Percentiles rank a stretch among this genome's conserved stretches.
Conservation (phyloP, 2,113 vertebrate genomes). For the Tachuris rubrigastra region DNA sequence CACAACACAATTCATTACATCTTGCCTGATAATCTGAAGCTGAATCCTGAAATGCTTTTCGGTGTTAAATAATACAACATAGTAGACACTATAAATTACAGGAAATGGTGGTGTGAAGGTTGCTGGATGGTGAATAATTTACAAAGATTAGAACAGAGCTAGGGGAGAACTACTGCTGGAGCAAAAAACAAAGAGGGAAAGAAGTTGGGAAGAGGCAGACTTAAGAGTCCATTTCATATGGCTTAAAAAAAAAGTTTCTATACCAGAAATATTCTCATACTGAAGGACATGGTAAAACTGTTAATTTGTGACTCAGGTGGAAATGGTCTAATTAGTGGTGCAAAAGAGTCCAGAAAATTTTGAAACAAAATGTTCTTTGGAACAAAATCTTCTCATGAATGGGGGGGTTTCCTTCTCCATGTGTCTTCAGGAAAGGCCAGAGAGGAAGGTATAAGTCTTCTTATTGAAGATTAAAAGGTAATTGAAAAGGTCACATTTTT, state of each 20-base stretch:
- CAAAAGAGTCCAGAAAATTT: background rate
- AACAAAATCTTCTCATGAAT: background rate
- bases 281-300: background rate
- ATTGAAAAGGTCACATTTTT: background rate
- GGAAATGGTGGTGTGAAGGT: background rate
- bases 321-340: background rate
- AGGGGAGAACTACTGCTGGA: background rate
- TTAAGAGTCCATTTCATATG: background rate
- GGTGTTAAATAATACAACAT: constrained; percentile 55
- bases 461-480: too few species aligned
- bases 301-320: background rate
- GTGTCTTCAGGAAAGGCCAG: background rate
- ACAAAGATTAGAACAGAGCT: background rate
- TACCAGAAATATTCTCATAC: background rate
- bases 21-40: background rate
- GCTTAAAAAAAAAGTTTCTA: background rate
- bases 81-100: constrained; percentile 38
- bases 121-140: constrained; percentile 43
- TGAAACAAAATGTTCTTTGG: background rate
- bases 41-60: constrained; percentile 21
- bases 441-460: background rate
- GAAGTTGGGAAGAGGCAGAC: background rate
- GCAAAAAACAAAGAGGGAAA: background rate
- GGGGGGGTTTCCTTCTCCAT: background rate
- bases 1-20: constrained; percentile 17